Evolutionary conservation across 1,140 invertebrate genomes (phyloP).

Genomic region (Papilio polyxenes): DNA sequence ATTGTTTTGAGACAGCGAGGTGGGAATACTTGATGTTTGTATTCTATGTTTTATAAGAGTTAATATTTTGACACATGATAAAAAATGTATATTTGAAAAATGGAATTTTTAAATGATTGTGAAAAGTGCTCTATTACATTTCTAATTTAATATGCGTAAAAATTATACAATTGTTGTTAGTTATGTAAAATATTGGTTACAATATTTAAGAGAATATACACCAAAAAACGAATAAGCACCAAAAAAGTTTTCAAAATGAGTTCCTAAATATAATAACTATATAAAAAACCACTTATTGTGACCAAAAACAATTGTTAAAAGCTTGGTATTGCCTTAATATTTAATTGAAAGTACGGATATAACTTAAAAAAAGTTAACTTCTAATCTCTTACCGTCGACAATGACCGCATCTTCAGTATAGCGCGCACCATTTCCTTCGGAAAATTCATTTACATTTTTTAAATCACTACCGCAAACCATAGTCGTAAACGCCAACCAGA

Average conservation of each 20-base stretch:
- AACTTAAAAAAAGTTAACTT: constrained; percentile 11
- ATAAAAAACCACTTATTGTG: not conserved
- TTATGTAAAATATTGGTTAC: too few species aligned
- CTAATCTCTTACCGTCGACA: constrained; percentile 65
- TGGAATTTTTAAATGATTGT: not conserved
- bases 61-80: not conserved
- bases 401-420: constrained; percentile 73
- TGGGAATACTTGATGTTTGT: constrained; percentile 56
- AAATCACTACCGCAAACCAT: constrained; percentile 56
- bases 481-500: constrained; percentile 55
- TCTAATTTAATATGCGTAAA: too few species aligned
- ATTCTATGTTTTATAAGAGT: constrained; percentile 42
- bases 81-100: not conserved
- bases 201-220: too few species aligned
- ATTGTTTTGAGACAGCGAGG: constrained; percentile 68
- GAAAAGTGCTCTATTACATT: not conserved
- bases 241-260: too few species aligned
- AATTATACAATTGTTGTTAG: too few species aligned
- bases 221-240: too few species aligned
- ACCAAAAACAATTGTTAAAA: not conserved
- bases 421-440: constrained; percentile 62
- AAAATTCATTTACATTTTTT: constrained; percentile 61
- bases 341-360: not conserved
- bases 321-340: not conserved
- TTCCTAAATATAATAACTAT: too few species aligned